Percentiles rank a stretch among this genome's conserved stretches.
These are phyloP conservation scores for Luperina nickerlii DNA, from an alignment of 2,888 invertebrate species.

Conservation along the genomic window DNA sequence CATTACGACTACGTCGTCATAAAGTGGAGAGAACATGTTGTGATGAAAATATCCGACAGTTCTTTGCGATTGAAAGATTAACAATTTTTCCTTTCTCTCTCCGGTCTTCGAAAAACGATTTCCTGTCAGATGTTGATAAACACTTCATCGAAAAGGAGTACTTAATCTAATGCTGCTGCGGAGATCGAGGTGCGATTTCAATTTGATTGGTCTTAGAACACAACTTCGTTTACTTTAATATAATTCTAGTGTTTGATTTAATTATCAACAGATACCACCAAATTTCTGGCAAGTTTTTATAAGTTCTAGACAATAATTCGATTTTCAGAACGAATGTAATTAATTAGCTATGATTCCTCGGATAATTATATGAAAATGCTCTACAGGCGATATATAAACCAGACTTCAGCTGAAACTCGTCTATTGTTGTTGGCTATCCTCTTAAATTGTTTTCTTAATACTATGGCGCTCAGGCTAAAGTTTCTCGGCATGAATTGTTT, in stretches of 20 bases:
- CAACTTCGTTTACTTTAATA: conserved; percentile 25
- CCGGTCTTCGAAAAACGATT: conserved; percentile 43
- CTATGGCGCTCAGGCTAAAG: conserved; percentile 29
- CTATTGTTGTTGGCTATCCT: conserved; percentile 4
- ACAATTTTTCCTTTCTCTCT: conserved; percentile 28
- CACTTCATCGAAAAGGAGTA: conserved; percentile 31
- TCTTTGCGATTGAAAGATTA: conserved; percentile 26
- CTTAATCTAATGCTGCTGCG: not conserved
- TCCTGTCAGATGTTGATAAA: conserved; percentile 50
- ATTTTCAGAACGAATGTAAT: conserved; percentile 1
- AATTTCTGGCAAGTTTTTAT: conserved; percentile 6
- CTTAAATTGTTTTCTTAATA: conserved; percentile 37
- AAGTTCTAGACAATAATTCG: conserved; percentile 17
- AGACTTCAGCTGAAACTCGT: not conserved
- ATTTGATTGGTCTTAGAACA: conserved; percentile 26
- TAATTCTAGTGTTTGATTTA: conserved; percentile 13
- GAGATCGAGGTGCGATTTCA: conserved; percentile 11
- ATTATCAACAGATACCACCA: conserved; percentile 10
- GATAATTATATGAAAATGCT: conserved; percentile 11
- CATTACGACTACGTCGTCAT: conserved; percentile 15
- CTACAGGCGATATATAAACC: not conserved
- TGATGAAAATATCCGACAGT: conserved; percentile 32
- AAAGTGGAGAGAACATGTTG: conserved; percentile 30
- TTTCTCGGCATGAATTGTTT: conserved; percentile 27
- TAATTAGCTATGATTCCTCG: not conserved